phyloP scores from a whole-genome alignment of 2,113 vertebrate genomes.

The Cynoglossus semilaevis region DNA sequence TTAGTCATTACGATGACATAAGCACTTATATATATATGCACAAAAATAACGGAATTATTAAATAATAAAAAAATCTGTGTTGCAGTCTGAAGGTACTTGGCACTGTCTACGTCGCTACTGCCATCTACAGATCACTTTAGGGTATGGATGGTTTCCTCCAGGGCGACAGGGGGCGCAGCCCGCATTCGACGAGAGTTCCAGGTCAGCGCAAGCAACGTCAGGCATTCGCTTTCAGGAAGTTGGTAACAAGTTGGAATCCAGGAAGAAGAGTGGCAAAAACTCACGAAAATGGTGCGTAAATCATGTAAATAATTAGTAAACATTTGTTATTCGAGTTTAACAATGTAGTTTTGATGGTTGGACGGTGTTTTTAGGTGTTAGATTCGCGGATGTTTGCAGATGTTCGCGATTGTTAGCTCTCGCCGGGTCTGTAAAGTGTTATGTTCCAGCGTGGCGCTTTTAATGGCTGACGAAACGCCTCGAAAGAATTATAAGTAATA shows the following conservation, averaged over 20 bases:
- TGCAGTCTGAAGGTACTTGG: background rate
- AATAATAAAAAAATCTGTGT: background rate
- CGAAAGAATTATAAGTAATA: too few relatives aligned
- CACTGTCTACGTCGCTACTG: conserved; percentile 19
- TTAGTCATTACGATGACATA: too few relatives aligned
- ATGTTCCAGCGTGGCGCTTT: conserved; percentile 63
- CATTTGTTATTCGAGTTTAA: accelerated
- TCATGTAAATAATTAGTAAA: accelerated
- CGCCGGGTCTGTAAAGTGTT: background rate
- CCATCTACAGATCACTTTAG: conserved; percentile 34
- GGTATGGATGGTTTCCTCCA: background rate
- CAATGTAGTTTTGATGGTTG: accelerated
- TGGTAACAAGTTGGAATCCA: accelerated
- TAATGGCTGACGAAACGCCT: conserved; percentile 39
- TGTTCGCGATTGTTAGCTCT: conserved; percentile 18
- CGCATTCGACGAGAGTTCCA: accelerated
- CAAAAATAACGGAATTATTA: too few relatives aligned
- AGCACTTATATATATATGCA: too few relatives aligned
- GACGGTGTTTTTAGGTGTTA: background rate
- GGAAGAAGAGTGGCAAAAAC: background rate
- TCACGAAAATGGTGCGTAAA: conserved; percentile 52
- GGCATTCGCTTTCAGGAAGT: background rate
- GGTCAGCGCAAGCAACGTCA: accelerated
- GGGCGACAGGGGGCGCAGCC: conserved; percentile 50
- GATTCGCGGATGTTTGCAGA: conserved; percentile 50